Conservation (phyloP, 2,888 invertebrate genomes). For the Cantharis lateralis region DNA sequence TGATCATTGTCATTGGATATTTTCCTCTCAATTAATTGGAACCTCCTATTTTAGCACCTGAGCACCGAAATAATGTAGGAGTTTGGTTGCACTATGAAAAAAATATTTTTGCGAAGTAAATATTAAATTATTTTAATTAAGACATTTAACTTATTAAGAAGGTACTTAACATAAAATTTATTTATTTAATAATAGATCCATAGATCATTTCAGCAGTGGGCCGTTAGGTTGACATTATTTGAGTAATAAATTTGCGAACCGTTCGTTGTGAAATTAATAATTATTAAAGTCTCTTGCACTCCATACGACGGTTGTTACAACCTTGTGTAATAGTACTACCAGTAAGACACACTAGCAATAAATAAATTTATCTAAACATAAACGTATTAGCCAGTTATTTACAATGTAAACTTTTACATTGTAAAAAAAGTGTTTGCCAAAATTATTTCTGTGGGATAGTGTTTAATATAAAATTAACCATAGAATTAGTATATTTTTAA, state of each 20-base stretch:
- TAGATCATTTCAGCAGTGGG: constrained; percentile 3
- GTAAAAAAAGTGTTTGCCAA: constrained; percentile 1
- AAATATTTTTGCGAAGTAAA: background rate
- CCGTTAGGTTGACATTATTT: constrained; percentile 15
- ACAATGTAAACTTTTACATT: background rate
- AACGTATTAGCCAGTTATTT: background rate
- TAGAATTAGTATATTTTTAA: too few species aligned
- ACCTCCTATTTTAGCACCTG: background rate
- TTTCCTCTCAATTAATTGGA: too few species aligned
- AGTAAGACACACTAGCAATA: background rate
- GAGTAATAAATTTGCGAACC: constrained; percentile 13
- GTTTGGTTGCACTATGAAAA: background rate
- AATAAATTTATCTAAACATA: background rate
- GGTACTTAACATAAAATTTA: background rate
- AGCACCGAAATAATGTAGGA: background rate
- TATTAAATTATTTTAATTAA: background rate
- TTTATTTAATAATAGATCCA: constrained; percentile 12
- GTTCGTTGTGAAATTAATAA: constrained; percentile 6
- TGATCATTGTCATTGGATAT: too few species aligned
- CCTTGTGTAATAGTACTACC: background rate
- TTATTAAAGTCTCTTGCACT: background rate
- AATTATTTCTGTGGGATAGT: background rate
- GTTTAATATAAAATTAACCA: too few species aligned
- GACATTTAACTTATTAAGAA: background rate
- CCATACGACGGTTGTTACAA: background rate